Conservation (phyloP, 2,888 invertebrate genomes). For the Tillus elongatus region DNA sequence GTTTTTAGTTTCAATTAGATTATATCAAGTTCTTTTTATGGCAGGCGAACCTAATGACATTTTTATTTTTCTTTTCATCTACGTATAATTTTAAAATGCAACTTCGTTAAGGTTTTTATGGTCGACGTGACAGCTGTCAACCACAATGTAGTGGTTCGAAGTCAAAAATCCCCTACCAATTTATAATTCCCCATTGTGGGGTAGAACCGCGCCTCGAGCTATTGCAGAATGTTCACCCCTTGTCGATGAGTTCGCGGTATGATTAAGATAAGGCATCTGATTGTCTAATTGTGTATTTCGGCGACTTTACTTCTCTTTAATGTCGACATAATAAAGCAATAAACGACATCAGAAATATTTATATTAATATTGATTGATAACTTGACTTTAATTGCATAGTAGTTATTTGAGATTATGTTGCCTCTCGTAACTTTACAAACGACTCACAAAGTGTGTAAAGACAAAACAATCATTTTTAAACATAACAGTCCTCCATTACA, state of each 20-base stretch:
- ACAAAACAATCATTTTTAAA: too few species aligned
- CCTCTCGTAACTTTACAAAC: too few species aligned
- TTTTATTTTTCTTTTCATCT: slow-evolving; percentile 14
- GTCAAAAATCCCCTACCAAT: slow-evolving; percentile 40
- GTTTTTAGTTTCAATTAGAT: too few species aligned
- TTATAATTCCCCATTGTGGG: slow-evolving; percentile 39
- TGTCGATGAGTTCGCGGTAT: slow-evolving; percentile 29
- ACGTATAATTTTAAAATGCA: slow-evolving; percentile 32
- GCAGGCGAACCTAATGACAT: neutral
- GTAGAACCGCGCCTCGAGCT: slow-evolving; percentile 21
- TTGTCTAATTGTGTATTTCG: slow-evolving; percentile 37
- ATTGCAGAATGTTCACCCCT: slow-evolving; percentile 26
- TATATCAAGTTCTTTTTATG: too few species aligned
- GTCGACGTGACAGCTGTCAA: slow-evolving; percentile 42
- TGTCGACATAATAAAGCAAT: too few species aligned
- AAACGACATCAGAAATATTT: too few species aligned
- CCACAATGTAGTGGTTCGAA: slow-evolving; percentile 42
- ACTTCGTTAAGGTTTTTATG: slow-evolving; percentile 39
- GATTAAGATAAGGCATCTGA: slow-evolving; percentile 34
- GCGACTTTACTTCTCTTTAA: too few species aligned
- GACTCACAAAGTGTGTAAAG: too few species aligned
- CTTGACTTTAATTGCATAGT: too few species aligned
- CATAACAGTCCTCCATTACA: too few species aligned
- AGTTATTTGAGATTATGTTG: too few species aligned
- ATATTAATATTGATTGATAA: too few species aligned